Base-by-base conservation (phyloP, 2,888 invertebrate species). In the Eupeodes latifasciatus region DNA sequence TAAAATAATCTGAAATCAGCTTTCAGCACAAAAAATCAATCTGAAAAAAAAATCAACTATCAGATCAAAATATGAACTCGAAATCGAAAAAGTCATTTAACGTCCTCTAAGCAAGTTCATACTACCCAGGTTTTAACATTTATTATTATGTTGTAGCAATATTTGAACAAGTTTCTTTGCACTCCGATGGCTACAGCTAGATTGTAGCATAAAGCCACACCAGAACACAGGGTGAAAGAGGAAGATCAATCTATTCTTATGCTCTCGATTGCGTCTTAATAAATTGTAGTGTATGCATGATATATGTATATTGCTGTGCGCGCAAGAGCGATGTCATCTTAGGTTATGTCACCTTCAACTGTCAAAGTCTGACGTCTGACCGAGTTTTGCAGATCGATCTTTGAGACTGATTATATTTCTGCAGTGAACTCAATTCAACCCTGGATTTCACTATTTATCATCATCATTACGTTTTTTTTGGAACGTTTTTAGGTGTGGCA, bases 371-470 rank as follows among this genome's bases (percentile, higher is more conserved):
- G 85, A 88, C 85, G 71, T 88, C 81, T 85, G 88, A 85, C 85
- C 88, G 85, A 88, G 74, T 85, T 88, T 87, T 64, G 27, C 0
- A 76, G 87, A 87, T 87, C 80, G 84, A 81, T 87, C 76, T 81
- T 69, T 16, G 69, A 10, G 80, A 62, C 75, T 72, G 87, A 84
- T 84, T 51, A 62, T 49, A 55, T 80, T 87, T 83, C 77, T 55
- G 71, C 71, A 61, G 11, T 59, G 51, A 85, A 34, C 16, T 76
- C 44, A 77, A 36, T 71, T 67, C 66, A 67, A 62, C 19, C 74
- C 66, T 55, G 64, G 67, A 82, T 47, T 61, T 62, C 77, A 78
- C 49, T n/a, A 75, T 81, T 76, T 27, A 64, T 64, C 49, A 71
- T 80, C 80, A 51, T 69, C 69, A 67, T 53, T 40, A 5, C n/a